A percentile compares a stretch with the other conserved stretches of the same genome.
Evolutionary conservation across 2,888 invertebrate species (phyloP).

Genomic region (Apantesis nais): DNA sequence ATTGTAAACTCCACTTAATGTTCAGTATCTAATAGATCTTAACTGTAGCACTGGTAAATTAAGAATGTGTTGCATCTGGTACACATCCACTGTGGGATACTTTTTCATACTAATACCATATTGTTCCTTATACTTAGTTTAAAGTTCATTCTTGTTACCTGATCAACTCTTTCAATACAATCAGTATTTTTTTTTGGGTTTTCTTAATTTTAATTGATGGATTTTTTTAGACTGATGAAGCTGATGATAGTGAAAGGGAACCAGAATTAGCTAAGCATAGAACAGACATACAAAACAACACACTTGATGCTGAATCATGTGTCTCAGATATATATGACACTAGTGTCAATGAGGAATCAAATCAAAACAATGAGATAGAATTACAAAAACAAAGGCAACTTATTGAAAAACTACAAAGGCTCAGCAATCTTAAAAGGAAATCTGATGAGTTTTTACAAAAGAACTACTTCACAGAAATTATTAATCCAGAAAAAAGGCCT

Average conservation of each 20-base stretch:
- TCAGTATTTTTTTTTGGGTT: neutral
- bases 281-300: conserved; percentile 62
- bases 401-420: conserved; percentile 77
- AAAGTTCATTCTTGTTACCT: neutral
- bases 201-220: neutral
- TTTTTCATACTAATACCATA: neutral
- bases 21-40: too few species aligned
- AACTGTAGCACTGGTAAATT: too few species aligned
- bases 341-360: conserved; percentile 59
- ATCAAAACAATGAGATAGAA: conserved; percentile 67
- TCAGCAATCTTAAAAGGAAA: conserved; percentile 78
- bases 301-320: conserved; percentile 67
- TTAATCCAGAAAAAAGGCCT: conserved; percentile 74
- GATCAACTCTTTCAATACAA: neutral
- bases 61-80: neutral
- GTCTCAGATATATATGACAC: conserved; percentile 67
- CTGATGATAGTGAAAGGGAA: conserved; percentile 69
- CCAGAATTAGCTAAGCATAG: conserved; percentile 69
- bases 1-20: too few species aligned
- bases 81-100: neutral
- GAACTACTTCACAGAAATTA: conserved; percentile 72
- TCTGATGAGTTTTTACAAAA: conserved; percentile 79
- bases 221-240: conserved; percentile 74
- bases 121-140: neutral
- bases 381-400: conserved; percentile 75